Evolutionary conservation across 2,888 invertebrate genomes (phyloP).

Genomic region (Pseudeuparius sepicola): DNA sequence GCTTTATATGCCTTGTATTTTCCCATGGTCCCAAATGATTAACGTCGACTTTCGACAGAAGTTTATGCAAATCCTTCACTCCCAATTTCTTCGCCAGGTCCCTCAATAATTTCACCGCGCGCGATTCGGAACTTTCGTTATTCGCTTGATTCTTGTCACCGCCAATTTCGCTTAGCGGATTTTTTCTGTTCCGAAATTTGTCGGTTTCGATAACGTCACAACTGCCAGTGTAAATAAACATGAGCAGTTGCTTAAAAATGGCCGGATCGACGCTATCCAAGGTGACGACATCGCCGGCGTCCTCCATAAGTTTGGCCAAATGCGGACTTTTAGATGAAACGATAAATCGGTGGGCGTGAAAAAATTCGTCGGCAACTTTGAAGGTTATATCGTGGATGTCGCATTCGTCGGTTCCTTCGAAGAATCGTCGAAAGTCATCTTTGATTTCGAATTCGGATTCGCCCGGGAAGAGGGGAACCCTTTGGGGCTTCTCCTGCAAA

Average conservation of each 20-base stretch:
- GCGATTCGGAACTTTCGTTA: slow-evolving; percentile 11
- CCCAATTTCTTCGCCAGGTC: slow-evolving; percentile 47
- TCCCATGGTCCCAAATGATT: neutral
- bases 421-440: slow-evolving; percentile 47
- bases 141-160: slow-evolving; percentile 15
- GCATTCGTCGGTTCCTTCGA: slow-evolving; percentile 51
- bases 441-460: slow-evolving; percentile 31
- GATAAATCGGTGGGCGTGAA: slow-evolving; percentile 65
- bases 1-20: neutral
- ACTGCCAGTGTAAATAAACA: slow-evolving; percentile 57
- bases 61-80: slow-evolving; percentile 42
- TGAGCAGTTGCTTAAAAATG: slow-evolving; percentile 62
- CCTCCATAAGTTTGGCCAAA: slow-evolving; percentile 47
- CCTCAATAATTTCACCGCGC: slow-evolving; percentile 43
- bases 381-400: slow-evolving; percentile 70
- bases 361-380: slow-evolving; percentile 50
- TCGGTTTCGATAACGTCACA: slow-evolving; percentile 52
- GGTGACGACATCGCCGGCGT: slow-evolving; percentile 36
- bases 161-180: slow-evolving; percentile 19
- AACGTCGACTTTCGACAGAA: slow-evolving; percentile 30
- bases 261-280: slow-evolving; percentile 49
- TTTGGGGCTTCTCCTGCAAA: slow-evolving; percentile 31
- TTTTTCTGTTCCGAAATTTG: slow-evolving; percentile 33
- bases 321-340: slow-evolving; percentile 54
- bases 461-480: slow-evolving; percentile 19